Conservation (phyloP, 92 coral and sea anemone species). For the Blastomussa wellsi region DNA sequence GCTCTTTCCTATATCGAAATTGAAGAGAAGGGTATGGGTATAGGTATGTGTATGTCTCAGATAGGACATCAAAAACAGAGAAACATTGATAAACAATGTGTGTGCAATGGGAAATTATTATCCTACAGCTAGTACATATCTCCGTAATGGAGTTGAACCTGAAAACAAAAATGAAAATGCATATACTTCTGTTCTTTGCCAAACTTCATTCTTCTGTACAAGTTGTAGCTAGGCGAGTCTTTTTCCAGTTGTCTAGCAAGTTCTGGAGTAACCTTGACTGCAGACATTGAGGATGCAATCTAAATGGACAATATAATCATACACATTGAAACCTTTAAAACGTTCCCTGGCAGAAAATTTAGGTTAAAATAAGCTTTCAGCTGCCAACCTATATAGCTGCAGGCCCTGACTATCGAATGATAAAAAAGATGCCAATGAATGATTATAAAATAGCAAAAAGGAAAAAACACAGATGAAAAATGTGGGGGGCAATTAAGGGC, state of each 20-base stretch:
- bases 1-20: constrained; percentile 14
- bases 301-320: no score
- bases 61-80: constrained; percentile 22
- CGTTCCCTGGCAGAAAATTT: no score
- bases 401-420: constrained; percentile 22
- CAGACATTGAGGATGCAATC: constrained; percentile 28
- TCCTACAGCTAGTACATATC: constrained; percentile 23
- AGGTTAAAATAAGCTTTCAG: constrained; percentile 23
- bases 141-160: constrained; percentile 14
- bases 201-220: constrained; percentile 41
- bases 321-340: no score
- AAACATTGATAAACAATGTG: constrained; percentile 21
- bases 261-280: constrained; percentile 27
- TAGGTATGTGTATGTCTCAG: constrained; percentile 10
- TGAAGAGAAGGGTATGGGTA: constrained; percentile 23
- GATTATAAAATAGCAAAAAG: constrained; percentile 15
- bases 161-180: constrained; percentile 11
- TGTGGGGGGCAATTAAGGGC: constrained; percentile 14
- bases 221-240: constrained; percentile 11
- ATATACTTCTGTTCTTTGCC: no score
- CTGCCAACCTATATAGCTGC: constrained; percentile 20
- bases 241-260: constrained; percentile 27
- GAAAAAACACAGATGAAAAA: constrained; percentile 10
- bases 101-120: constrained; percentile 19
- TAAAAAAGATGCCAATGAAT: constrained; percentile 13